Base-by-base conservation (phyloP, 2,113 vertebrate species). In the Promerops cafer region DNA sequence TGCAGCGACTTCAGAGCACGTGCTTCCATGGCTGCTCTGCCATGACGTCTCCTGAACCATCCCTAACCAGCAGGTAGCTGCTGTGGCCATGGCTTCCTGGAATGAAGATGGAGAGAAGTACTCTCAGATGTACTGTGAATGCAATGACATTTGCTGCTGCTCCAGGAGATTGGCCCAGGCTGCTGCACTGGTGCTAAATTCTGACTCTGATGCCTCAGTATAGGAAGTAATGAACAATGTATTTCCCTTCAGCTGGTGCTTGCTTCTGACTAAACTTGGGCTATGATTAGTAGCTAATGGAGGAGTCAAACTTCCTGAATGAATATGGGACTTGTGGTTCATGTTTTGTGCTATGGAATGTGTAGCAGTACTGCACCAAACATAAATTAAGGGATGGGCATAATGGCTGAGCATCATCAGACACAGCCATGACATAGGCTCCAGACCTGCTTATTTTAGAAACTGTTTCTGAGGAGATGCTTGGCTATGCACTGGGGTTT, bases 1-100 rank as follows among this genome's bases (percentile, higher is more conserved):
- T 59, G 30, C 49, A 18, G 35, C 23, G 27, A 33, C 59, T 81
- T 68, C 7, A 37, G 53, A 63, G 33, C 9, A 64, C 0, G 0
- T 7, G 11, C 39, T 61, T 71, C 45, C 44, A 12, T 4, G 16
- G 14, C n/a, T 28, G 3, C 9, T 79, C 45, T 79, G 52, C 47
- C 0, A 1, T 10, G 8, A 6, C 39, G 17, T 30, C 28, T 57
- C n/a, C 24, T 53, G 44, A 40, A 13, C 66, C 27, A 10, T 26
- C 22, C 42, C 49, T 49, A 15, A 31, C 19, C 28, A 54, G 47
- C 28, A 63, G 42, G 42, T 4, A 66, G 28, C 47, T 80, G 27
- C 52, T 70, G n/a, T 61, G 57, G 39, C 63, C 16, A 7, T 2
- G 3, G 54, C 16, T 10, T 72, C 35, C 40, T 59, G 54, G 18